Evolutionary conservation across 2,888 invertebrate species (phyloP).

Genomic region (Andrena marginata): DNA sequence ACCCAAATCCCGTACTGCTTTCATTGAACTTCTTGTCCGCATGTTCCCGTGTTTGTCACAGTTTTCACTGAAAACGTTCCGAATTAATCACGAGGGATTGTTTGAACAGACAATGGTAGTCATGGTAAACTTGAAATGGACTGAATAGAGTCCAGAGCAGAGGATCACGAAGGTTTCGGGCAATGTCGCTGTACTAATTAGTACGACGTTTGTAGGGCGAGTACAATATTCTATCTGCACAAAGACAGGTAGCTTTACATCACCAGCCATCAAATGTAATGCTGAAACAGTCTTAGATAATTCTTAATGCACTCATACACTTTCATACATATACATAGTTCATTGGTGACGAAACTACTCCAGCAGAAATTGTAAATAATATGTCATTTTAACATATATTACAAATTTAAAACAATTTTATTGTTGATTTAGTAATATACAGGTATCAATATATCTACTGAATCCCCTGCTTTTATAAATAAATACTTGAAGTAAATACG

Average conservation of each 20-base stretch:
- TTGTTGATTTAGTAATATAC: too few relatives aligned
- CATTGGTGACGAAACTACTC: neutral
- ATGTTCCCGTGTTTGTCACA: conserved; percentile 60
- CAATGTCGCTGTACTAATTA: conserved; percentile 66
- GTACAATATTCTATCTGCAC: conserved; percentile 59
- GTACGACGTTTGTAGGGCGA: conserved; percentile 48
- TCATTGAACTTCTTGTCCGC: conserved; percentile 34
- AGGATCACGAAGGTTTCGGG: conserved; percentile 46
- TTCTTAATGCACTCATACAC: neutral
- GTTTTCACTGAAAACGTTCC: conserved; percentile 69
- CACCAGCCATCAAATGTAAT: conserved; percentile 5
- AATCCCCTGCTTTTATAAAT: too few relatives aligned
- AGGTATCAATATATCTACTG: too few relatives aligned
- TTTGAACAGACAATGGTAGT: conserved; percentile 74
- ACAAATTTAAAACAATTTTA: neutral
- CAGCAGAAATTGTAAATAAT: neutral
- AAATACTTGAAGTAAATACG: too few relatives aligned
- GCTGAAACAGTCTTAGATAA: neutral
- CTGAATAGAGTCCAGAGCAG: conserved; percentile 60
- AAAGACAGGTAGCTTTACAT: conserved; percentile 37
- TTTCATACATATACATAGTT: neutral
- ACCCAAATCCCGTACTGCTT: conserved; percentile 24
- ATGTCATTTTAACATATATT: neutral
- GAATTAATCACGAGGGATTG: conserved; percentile 76
- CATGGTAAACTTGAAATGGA: conserved; percentile 67